phyloP scores from a whole-genome alignment of 2,797 vertebrate species.

The Macropodus opercularis region DNA sequence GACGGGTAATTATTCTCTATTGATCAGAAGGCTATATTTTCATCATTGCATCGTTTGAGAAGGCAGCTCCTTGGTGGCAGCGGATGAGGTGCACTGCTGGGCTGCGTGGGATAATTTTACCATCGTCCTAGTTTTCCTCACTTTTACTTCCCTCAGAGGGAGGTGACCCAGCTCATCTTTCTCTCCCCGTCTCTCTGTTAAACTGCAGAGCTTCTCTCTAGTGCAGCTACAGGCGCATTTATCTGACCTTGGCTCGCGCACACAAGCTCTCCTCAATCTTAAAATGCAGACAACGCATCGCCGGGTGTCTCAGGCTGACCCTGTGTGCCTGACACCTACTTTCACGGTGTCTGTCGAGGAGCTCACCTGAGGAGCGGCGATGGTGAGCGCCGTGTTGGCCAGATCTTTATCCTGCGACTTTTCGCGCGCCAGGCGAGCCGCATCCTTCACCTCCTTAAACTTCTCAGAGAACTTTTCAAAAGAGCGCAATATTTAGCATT shows the following conservation, averaged over 20 bases:
- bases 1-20: conserved; percentile 60
- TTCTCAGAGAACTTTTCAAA: conserved; percentile 91
- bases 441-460: conserved; percentile 95
- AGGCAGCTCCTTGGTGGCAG: conserved; percentile 22
- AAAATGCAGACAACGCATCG: neutral
- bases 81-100: conserved; percentile 39
- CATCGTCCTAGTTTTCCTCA: conserved; percentile 78
- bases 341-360: neutral
- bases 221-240: conserved; percentile 18
- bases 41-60: conserved; percentile 27
- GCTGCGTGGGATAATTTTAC: conserved; percentile 76
- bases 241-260: conserved; percentile 33
- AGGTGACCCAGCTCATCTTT: conserved; percentile 78
- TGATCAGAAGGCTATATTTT: conserved; percentile 52
- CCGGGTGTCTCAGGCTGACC: conserved; percentile 1
- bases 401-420: conserved; percentile 97
- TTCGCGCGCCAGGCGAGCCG: conserved; percentile 89
- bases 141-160: conserved; percentile 74
- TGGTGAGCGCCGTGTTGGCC: conserved; percentile 87
- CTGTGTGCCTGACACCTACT: conserved; percentile 5
- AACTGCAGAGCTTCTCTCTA: conserved; percentile 30
- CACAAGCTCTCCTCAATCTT: neutral
- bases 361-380: conserved; percentile 91
- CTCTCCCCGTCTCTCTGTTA: conserved; percentile 27
- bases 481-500: conserved; percentile 28